Evolutionary conservation across 23 tunicate genomes (phyloP).

Genomic region (Corella eumyota): DNA sequence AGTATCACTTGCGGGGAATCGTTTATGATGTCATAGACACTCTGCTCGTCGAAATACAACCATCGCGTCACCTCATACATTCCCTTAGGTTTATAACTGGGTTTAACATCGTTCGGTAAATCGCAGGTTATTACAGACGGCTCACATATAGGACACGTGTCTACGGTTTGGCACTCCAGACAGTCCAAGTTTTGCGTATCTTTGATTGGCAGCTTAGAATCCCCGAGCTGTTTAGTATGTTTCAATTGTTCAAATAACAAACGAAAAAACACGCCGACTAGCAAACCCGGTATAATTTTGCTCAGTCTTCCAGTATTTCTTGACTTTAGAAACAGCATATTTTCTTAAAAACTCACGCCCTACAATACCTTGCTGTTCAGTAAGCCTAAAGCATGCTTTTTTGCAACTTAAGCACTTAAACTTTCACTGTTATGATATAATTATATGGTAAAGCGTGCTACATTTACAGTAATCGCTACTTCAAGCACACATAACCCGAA

Average conservation of each 20-base stretch:
- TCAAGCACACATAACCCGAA: too few relatives aligned
- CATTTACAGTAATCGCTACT: too few relatives aligned
- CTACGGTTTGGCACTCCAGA: slow-evolving; percentile 5
- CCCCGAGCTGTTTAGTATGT: background rate
- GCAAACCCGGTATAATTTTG: too few relatives aligned
- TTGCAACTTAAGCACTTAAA: too few relatives aligned
- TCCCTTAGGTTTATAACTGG: slow-evolving; percentile 75
- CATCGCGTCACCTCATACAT: slow-evolving; percentile 93
- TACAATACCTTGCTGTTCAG: too few relatives aligned
- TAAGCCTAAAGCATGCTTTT: too few relatives aligned
- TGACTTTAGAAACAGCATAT: too few relatives aligned
- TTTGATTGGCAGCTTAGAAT: background rate
- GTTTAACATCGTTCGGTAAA: slow-evolving; percentile 3
- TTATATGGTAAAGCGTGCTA: too few relatives aligned
- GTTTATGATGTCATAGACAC: slow-evolving; percentile 82
- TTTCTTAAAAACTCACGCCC: too few relatives aligned
- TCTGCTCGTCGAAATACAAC: slow-evolving; percentile 46
- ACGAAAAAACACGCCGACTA: too few relatives aligned
- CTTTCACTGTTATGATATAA: too few relatives aligned
- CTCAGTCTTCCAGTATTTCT: too few relatives aligned
- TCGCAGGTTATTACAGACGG: slow-evolving; percentile 1
- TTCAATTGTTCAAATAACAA: slow-evolving; percentile 4
- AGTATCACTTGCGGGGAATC: slow-evolving; percentile 54
- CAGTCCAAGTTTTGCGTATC: slow-evolving; percentile 4
- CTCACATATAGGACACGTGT: slow-evolving; percentile 1